Base-by-base conservation (phyloP, 2,888 invertebrate genomes). In the Dromius quadrimaculatus region DNA sequence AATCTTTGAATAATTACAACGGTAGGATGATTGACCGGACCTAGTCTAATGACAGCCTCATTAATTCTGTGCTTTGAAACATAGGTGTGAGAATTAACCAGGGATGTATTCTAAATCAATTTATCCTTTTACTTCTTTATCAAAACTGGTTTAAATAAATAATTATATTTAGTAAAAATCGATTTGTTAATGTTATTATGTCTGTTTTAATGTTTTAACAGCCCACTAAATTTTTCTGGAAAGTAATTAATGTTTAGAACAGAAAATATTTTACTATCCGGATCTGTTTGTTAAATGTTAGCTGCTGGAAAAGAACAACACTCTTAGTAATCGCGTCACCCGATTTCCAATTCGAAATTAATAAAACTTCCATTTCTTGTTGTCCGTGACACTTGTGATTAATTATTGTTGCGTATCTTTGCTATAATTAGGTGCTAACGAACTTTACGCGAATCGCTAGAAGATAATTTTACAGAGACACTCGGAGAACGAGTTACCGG, bases 361-460 rank as follows among this genome's bases (percentile, higher is more conserved):
- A 65, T 65, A 65, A 65, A 65, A 43, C 63, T 63, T 28, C 63
- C 28, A 63, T 28, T 63, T 43, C 43, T 63, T 63, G 59, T 59
- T 20, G 59, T 47, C 32, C 34, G 36, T 64, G 64, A 64, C 64
- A 64, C 64, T 22, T 41, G 47, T 64, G 64, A 64, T 64, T 64
- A 64, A 64, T 64, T 64, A 64, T 61, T 32, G 28, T 19, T 19
- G 61, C 69, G 59, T 61, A 59, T 70, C 70, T 50, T 38, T 62
- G 61, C 68, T 45, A 70, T 70, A 70, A 70, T 70, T 70, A 70
- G 70, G 70, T 70, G 70, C 70, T 70, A 70, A 70, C 70, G 70
- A 70, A 70, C 62, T 70, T 68, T 59, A 59, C 59, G 59, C 59
- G 59, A 59, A 59, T 59, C 15, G 36, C 19, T 34, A 17, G 17